A percentile compares a stretch with the other conserved stretches of the same genome.
phyloP scores from a whole-genome alignment of 1,140 invertebrate species.

The Limonius californicus region DNA sequence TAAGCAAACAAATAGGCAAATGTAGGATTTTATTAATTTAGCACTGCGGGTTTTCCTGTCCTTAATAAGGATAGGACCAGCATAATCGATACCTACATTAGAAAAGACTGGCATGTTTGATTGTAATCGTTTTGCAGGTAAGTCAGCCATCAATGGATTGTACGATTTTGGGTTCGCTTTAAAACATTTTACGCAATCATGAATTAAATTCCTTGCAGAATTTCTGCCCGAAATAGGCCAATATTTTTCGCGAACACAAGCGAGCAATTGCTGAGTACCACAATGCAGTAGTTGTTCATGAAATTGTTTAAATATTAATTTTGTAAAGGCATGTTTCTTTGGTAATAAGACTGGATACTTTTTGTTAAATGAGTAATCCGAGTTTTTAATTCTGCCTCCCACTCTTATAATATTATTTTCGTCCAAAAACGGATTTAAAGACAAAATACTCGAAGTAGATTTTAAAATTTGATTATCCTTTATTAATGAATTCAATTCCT shows the following conservation, averaged over 20 bases:
- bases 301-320: conserved; percentile 23
- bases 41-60: neutral
- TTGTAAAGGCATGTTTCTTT: conserved; percentile 19
- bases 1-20: conserved; percentile 16
- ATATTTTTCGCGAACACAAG: neutral
- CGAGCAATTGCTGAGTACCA: conserved; percentile 20
- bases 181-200: conserved; percentile 1
- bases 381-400: neutral
- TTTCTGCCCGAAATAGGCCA: neutral
- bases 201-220: neutral
- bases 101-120: neutral
- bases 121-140: neutral
- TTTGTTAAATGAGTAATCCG: conserved; percentile 15
- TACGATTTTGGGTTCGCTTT: conserved; percentile 3
- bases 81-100: conserved; percentile 1
- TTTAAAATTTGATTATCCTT: neutral
- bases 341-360: conserved; percentile 29
- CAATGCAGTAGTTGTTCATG: conserved; percentile 24
- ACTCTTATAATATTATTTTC: neutral
- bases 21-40: conserved; percentile 6
- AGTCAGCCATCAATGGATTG: conserved; percentile 15
- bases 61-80: conserved; percentile 1
- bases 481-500: neutral
- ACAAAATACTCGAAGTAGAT: neutral
- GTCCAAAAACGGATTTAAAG: conserved; percentile 11